Evolutionary conservation across 2,797 vertebrate genomes (phyloP), one percentile per base, ranked within the genome.

Genomic region (Paramormyrops hopkinsi): DNA sequence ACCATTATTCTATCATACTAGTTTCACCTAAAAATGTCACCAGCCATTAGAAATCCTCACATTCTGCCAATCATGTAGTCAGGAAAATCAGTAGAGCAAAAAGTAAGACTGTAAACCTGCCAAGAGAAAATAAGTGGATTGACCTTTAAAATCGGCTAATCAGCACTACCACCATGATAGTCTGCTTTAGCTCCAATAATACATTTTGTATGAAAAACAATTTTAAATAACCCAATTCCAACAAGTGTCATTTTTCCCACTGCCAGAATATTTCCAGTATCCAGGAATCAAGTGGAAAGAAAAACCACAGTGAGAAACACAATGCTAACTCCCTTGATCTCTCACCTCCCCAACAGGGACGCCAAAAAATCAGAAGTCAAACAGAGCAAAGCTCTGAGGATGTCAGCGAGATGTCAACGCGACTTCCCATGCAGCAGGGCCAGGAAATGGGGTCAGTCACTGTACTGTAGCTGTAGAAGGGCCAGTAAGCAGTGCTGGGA

Each of bases 331-430:
- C 44, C 41, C 44, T 82, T 48, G 33, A 46, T 29, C 41, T 83
- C 56, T 37, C 89, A 65, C 86, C 56, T 62, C 54, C 51, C 56
- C 37, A n/a, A 51, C n/a, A 69, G 50, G 44, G 25, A 76, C n/a
- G 44, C 29, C 37, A 62, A 62, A 89, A 89, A 50, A 59, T 56
- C 89, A 87, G 85, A 50, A 54, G 33, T 79, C 37, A 89, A 76
- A 17, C 89, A 87, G 4, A 82, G 41, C 51, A 82, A 17, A 46
- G 19, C 4, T 51, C 69, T 65, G 73, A 65, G 85, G 41, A 73
- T 65, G 59, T 76, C 48, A 59, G 44, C 19, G 14, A 4, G 14
- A 17, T 84, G 73, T 19, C 4, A 22, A 62, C 1, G n/a, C 2
- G n/a, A 22, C n/a, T 51, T 79, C 62, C 62, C 65, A 37, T 46